Evolutionary conservation across 1,140 invertebrate genomes (phyloP).

Genomic region (Musca domestica): DNA sequence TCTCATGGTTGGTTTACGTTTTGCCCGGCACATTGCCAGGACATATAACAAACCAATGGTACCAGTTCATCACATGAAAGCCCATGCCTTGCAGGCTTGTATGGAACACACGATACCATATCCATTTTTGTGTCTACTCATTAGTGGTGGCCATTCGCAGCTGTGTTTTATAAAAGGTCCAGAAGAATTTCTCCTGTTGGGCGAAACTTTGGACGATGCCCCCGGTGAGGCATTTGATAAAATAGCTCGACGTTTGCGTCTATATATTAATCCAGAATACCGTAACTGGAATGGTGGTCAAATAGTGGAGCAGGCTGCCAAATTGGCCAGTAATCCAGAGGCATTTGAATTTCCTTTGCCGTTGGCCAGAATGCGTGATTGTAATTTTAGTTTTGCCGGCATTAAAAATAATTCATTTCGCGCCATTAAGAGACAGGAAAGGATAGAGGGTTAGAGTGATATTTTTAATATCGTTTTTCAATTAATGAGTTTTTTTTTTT

Average conservation of each 20-base stretch:
- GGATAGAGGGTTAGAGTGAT: conserved; percentile 45
- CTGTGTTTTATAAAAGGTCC: conserved; percentile 74
- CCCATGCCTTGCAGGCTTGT: conserved; percentile 85
- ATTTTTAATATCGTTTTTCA: no score
- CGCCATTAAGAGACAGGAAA: conserved; percentile 63
- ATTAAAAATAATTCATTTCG: conserved; percentile 60
- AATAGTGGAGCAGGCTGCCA: conserved; percentile 81
- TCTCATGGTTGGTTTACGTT: conserved; percentile 76
- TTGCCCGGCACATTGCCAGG: conserved; percentile 77
- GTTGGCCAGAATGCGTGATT: conserved; percentile 64
- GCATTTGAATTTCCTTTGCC: conserved; percentile 68
- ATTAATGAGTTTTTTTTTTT: no score
- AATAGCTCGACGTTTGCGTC: conserved; percentile 79
- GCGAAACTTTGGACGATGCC: conserved; percentile 76
- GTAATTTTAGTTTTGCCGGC: conserved; percentile 84
- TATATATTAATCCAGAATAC: conserved; percentile 77
- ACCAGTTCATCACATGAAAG: conserved; percentile 98
- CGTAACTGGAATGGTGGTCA: conserved; percentile 72
- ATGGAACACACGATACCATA: conserved; percentile 72
- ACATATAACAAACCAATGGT: conserved; percentile 80
- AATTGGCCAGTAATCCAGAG: conserved; percentile 61
- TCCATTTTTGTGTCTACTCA: conserved; percentile 85
- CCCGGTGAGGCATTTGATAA: conserved; percentile 93
- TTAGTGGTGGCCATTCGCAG: conserved; percentile 91
- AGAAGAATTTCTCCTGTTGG: conserved; percentile 76